These are phyloP conservation scores for Eristalis tenax DNA, from an alignment of 2,888 invertebrate species.

Conservation along the genomic window DNA sequence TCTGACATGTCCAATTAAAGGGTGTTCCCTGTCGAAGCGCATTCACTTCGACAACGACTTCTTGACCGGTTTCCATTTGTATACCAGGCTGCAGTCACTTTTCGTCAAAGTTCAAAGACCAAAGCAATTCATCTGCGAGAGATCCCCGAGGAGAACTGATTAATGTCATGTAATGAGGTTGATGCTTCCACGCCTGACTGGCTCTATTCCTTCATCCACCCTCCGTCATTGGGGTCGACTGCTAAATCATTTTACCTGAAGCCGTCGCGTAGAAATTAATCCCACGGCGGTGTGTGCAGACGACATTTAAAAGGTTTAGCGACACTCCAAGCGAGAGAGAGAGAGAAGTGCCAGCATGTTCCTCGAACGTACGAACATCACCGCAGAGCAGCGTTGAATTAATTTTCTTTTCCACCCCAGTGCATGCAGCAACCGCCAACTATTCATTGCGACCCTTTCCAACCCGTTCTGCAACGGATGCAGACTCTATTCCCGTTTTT, in stretches of 20 bases:
- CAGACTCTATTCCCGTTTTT: constrained; percentile 19
- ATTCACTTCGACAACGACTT: background rate
- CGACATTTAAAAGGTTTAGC: constrained; percentile 15
- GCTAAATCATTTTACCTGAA: constrained; percentile 40
- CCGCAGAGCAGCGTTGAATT: constrained; percentile 43
- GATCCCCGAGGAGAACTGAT: constrained; percentile 23
- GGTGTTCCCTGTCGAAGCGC: background rate
- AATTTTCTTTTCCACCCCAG: constrained; percentile 49
- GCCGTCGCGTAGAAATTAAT: constrained; percentile 6
- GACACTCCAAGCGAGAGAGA: background rate
- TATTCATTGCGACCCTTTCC: constrained; percentile 23
- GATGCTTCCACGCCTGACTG: constrained; percentile 24
- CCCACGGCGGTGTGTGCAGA: background rate
- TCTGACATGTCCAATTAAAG: too few species aligned
- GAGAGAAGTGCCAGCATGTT: constrained; percentile 3
- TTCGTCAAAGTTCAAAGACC: constrained; percentile 59
- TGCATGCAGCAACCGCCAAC: constrained; percentile 22
- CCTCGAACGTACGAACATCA: background rate
- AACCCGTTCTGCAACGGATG: constrained; percentile 3
- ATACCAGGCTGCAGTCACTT: background rate
- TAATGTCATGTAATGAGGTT: constrained; percentile 56
- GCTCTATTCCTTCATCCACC: background rate
- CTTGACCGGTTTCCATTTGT: background rate
- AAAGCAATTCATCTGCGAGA: constrained; percentile 15
- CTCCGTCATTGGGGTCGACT: constrained; percentile 5